These are phyloP conservation scores for Hystrix cristata DNA, from an alignment of 2,113 vertebrate species.

Conservation along the genomic window DNA sequence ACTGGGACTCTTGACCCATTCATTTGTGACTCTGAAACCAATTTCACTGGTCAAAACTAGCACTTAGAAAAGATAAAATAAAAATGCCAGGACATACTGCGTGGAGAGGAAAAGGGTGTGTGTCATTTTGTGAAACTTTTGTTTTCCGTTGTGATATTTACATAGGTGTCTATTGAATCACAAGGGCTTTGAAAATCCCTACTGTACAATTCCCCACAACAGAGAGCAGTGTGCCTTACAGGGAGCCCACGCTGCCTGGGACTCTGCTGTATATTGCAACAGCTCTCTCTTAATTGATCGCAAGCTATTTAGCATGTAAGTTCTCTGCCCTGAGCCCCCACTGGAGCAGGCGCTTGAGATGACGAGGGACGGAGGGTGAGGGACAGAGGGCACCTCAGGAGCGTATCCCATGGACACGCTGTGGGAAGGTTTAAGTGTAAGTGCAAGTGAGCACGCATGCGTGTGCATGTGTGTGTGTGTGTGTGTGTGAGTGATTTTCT, in stretches of 20 bases:
- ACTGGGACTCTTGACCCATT: not conserved
- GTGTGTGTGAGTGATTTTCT: not conserved
- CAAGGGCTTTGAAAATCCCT: not conserved
- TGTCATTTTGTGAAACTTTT: not conserved
- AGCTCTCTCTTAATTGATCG: not conserved
- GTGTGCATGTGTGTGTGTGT: not conserved
- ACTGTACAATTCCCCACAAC: not conserved
- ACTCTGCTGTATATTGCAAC: not conserved
- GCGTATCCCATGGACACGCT: not conserved
- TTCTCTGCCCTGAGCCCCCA: not conserved
- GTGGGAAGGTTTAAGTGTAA: not conserved
- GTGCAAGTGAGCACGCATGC: not conserved
- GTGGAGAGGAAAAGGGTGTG: not conserved
- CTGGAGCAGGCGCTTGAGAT: not conserved
- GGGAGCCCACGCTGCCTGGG: not conserved
- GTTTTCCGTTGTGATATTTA: not conserved
- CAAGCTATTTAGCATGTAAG: not conserved
- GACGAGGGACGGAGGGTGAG: not conserved
- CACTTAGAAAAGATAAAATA: slow-evolving; percentile 21
- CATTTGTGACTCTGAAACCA: not conserved
- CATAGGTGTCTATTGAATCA: not conserved
- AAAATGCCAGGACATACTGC: not conserved
- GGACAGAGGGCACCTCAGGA: not conserved
- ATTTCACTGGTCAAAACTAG: not conserved
- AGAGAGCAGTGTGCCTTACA: not conserved